Evolutionary conservation across 2,797 vertebrate species (phyloP).

Genomic region (Anableps anableps): DNA sequence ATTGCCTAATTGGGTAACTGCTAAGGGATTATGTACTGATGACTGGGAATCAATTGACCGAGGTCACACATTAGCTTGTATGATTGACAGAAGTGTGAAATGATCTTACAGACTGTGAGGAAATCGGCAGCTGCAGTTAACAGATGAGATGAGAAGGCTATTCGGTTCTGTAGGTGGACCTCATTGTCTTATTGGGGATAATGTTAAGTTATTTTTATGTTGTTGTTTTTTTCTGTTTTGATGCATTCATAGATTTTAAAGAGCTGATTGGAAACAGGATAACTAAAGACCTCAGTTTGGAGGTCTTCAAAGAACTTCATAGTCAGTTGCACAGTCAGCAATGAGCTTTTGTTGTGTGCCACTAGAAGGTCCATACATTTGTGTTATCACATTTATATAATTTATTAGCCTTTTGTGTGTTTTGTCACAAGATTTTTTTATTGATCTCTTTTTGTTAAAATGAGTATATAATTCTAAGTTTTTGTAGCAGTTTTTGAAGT

Average conservation of each 20-base stretch:
- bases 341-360: neutral
- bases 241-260: constrained; percentile 43
- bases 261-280: neutral
- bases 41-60: constrained; percentile 74
- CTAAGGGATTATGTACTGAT: constrained; percentile 72
- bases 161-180: too few species aligned
- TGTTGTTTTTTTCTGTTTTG: constrained; percentile 33
- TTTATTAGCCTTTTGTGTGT: neutral
- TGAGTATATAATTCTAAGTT: neutral
- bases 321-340: neutral
- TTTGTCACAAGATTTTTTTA: neutral
- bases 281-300: neutral
- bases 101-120: constrained; percentile 39
- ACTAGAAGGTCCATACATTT: neutral
- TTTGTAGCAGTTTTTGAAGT: neutral
- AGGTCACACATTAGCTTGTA: constrained; percentile 45
- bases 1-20: constrained; percentile 79
- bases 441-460: neutral
- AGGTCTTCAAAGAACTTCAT: neutral
- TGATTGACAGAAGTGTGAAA: constrained; percentile 64
- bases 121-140: constrained; percentile 47
- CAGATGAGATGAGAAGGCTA: constrained; percentile 41
- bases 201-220: constrained; percentile 2
- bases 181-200: neutral
- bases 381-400: neutral